phyloP scores from a whole-genome alignment of 2,888 invertebrate species.

The Ichneumon xanthorius region DNA sequence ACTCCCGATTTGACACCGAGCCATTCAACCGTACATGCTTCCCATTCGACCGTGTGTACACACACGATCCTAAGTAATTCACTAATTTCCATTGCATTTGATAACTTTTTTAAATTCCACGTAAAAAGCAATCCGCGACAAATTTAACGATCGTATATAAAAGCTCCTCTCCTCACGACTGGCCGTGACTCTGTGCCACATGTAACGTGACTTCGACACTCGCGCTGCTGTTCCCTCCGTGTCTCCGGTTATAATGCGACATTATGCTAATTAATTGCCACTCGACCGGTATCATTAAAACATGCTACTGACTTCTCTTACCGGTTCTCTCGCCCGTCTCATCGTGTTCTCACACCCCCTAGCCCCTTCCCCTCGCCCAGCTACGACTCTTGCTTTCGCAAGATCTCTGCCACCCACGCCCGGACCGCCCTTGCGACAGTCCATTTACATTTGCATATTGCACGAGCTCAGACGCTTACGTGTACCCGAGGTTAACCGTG shows the following conservation, averaged over 20 bases:
- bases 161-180: neutral
- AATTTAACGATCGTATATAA: neutral
- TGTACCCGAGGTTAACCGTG: neutral
- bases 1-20: constrained; percentile 34
- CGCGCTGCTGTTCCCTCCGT: constrained; percentile 15
- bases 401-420: constrained; percentile 49
- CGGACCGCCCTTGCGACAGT: constrained; percentile 49
- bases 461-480: neutral
- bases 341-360: constrained; percentile 36
- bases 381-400: constrained; percentile 1
- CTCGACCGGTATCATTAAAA: constrained; percentile 64
- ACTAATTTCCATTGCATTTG: constrained; percentile 1
- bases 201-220: constrained; percentile 45
- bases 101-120: neutral
- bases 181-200: constrained; percentile 12
- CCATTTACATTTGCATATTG: constrained; percentile 59
- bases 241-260: constrained; percentile 60
- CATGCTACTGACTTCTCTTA: constrained; percentile 42
- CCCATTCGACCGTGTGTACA: neutral
- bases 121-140: neutral
- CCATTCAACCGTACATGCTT: constrained; percentile 5
- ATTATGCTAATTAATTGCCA: constrained; percentile 71
- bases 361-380: no score
- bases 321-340: constrained; percentile 37
- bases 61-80: neutral